Evolutionary conservation across 2,797 vertebrate genomes (phyloP).

Genomic region (Poeciliopsis presidionis): DNA sequence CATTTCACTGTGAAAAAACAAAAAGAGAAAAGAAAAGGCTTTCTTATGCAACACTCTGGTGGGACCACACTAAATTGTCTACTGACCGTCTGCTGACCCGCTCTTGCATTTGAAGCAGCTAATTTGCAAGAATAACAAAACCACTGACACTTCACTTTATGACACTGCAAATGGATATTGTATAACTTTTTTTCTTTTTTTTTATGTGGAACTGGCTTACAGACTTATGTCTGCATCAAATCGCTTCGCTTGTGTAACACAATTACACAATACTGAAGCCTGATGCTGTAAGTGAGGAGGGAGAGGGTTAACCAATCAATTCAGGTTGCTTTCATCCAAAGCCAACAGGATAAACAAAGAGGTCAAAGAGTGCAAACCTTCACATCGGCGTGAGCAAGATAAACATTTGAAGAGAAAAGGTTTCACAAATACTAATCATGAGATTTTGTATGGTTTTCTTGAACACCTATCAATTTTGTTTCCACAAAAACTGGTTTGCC

Average conservation of each 20-base stretch:
- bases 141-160: constrained; percentile 8
- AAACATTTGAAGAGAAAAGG: background rate
- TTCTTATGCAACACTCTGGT: background rate
- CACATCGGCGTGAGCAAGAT: background rate
- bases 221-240: constrained; percentile 47
- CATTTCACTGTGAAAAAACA: background rate
- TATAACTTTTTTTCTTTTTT: constrained; percentile 42
- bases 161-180: constrained; percentile 44
- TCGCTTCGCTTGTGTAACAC: constrained; percentile 59
- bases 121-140: constrained; percentile 10
- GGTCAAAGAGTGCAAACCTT: constrained; percentile 3
- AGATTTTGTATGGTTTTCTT: background rate
- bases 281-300: constrained; percentile 11
- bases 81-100: background rate
- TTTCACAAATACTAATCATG: background rate
- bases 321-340: constrained; percentile 28
- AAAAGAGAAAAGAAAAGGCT: background rate
- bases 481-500: background rate
- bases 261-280: constrained; percentile 58
- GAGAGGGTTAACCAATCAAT: constrained; percentile 36
- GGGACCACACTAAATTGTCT: constrained; percentile 1
- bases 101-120: constrained; percentile 8
- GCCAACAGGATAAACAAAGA: constrained; percentile 4
- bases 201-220: constrained; percentile 33
- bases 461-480: background rate